These are phyloP conservation scores for Flabesymbios commensalis DNA, from an alignment of 2,888 invertebrate species.

Conservation along the genomic window DNA sequence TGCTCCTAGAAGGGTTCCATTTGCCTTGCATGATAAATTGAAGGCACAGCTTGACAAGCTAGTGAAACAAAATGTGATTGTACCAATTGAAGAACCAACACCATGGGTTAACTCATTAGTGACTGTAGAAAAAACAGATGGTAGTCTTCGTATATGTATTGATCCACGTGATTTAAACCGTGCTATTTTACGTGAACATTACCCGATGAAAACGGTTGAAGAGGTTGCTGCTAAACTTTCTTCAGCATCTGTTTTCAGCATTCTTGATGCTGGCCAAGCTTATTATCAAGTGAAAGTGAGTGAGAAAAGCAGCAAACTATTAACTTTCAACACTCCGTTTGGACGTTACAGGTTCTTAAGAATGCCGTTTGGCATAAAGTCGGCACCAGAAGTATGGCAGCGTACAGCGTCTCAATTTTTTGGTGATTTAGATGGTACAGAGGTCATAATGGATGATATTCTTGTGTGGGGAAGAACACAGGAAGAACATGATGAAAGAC, in stretches of 20 bases:
- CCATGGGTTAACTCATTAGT: constrained; percentile 38
- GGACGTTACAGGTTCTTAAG: constrained; percentile 20
- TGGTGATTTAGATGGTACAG: not conserved
- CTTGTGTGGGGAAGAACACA: not conserved
- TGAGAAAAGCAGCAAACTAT: constrained; percentile 13
- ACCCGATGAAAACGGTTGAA: constrained; percentile 31
- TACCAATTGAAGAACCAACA: constrained; percentile 34
- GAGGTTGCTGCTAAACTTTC: constrained; percentile 31
- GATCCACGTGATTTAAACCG: constrained; percentile 37
- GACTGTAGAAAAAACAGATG: constrained; percentile 31
- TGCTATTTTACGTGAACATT: constrained; percentile 31
- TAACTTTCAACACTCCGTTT: constrained; percentile 33
- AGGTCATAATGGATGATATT: constrained; percentile 4
- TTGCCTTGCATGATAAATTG: constrained; percentile 24
- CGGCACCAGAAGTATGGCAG: constrained; percentile 7
- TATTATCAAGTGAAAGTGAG: constrained; percentile 32
- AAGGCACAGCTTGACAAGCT: constrained; percentile 30
- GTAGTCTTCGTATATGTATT: constrained; percentile 35
- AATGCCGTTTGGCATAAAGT: constrained; percentile 7
- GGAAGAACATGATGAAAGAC: not conserved
- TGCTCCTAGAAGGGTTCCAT: constrained; percentile 30
- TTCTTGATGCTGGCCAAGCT: constrained; percentile 32
- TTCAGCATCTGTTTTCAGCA: constrained; percentile 24
- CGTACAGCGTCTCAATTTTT: not conserved
- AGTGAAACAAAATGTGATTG: constrained; percentile 25